Conservation (phyloP, 2,113 vertebrate species). For the Meles meles region DNA sequence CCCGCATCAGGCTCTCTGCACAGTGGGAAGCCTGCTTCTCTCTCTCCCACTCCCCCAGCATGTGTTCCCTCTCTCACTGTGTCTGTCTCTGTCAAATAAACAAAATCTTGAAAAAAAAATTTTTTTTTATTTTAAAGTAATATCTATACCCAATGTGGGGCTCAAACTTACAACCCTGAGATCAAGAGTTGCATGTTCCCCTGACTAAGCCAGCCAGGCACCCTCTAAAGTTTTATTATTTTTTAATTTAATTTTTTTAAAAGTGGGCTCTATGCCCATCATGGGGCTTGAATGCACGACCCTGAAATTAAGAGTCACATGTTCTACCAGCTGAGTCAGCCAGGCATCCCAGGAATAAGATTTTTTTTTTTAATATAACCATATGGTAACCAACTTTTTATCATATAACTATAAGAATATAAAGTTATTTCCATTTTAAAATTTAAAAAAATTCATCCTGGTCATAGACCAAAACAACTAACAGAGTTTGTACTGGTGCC, state of each 20-base stretch:
- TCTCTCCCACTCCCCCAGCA: too few species aligned
- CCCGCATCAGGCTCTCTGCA: too few species aligned
- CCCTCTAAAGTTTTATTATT: not conserved
- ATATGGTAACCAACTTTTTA: not conserved
- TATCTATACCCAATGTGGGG: not conserved
- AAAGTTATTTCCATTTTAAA: not conserved
- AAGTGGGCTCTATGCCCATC: not conserved
- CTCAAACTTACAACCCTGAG: not conserved
- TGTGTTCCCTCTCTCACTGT: too few species aligned
- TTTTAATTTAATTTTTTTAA: not conserved
- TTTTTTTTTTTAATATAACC: not conserved
- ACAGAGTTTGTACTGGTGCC: not conserved
- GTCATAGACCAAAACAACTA: not conserved
- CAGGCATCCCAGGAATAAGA: not conserved
- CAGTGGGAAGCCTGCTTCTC: too few species aligned
- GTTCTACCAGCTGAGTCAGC: not conserved
- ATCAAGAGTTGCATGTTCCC: not conserved
- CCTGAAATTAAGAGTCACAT: not conserved
- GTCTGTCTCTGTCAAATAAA: too few species aligned
- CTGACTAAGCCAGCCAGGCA: not conserved
- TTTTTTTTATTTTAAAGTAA: too few species aligned
- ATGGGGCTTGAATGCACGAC: not conserved
- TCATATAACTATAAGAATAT: not conserved
- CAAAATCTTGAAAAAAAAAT: too few species aligned
- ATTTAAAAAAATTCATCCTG: not conserved